phyloP scores from a whole-genome alignment of 2,888 invertebrate genomes.

The Drepana falcataria region DNA sequence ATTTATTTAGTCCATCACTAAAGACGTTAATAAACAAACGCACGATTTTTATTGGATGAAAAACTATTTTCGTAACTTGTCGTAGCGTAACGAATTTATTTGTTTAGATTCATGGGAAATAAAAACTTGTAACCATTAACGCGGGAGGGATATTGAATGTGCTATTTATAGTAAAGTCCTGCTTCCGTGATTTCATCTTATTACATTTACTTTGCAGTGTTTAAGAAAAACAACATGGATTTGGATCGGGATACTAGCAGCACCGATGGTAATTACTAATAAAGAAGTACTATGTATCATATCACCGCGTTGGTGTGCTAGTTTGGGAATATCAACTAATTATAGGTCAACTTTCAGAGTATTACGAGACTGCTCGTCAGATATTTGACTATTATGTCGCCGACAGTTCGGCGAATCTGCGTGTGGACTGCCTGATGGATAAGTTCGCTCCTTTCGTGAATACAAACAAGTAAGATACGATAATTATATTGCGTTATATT shows the following conservation, averaged over 20 bases:
- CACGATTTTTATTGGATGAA: conserved; percentile 37
- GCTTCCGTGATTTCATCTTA: conserved; percentile 3
- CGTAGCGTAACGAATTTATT: conserved; percentile 44
- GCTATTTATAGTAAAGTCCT: conserved; percentile 14
- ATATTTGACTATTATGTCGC: conserved; percentile 68
- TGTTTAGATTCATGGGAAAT: conserved; percentile 39
- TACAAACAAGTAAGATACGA: conserved; percentile 59
- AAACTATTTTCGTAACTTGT: conserved; percentile 37
- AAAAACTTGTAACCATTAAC: conserved; percentile 47
- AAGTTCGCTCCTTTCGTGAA: conserved; percentile 66
- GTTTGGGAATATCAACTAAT: conserved; percentile 38
- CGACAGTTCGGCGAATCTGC: conserved; percentile 48
- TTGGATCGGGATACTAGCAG: conserved; percentile 47
- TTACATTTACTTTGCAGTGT: not conserved
- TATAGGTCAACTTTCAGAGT: conserved; percentile 57
- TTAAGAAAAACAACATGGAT: conserved; percentile 40
- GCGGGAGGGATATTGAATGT: conserved; percentile 28
- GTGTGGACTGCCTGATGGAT: conserved; percentile 63
- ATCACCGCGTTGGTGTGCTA: conserved; percentile 55
- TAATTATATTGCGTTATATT: not conserved
- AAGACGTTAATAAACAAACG: conserved; percentile 12
- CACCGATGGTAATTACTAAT: conserved; percentile 51
- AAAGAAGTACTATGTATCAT: conserved; percentile 35
- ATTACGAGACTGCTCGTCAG: conserved; percentile 61
- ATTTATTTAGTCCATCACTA: conserved; percentile 9